Percentiles rank a stretch among this genome's conserved stretches.
phyloP scores from a whole-genome alignment of 2,888 invertebrate species.

The Gandaritis pyraliata region DNA sequence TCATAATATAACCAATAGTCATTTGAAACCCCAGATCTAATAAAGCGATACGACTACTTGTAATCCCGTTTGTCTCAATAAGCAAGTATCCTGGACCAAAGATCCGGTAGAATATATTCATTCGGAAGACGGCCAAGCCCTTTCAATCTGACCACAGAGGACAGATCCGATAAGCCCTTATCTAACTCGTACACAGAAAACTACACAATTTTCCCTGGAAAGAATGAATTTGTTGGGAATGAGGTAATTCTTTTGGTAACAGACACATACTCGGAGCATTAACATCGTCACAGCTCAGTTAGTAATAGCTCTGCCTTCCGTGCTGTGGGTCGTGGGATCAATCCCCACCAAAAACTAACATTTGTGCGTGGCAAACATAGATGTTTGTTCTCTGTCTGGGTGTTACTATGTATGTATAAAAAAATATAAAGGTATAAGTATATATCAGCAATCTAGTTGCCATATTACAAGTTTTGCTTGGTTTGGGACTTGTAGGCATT shows the following conservation, averaged over 20 bases:
- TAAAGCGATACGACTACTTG: slow-evolving; percentile 9
- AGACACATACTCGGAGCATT: no score
- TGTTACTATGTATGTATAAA: no score
- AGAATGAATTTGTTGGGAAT: slow-evolving; percentile 37
- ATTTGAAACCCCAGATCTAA: slow-evolving; percentile 1
- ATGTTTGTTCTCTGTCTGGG: no score
- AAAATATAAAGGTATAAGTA: no score
- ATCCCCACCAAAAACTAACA: no score
- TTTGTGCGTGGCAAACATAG: no score
- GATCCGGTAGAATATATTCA: slow-evolving; percentile 33
- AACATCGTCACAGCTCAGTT: no score
- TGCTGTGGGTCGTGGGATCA: no score
- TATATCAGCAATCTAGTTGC: no score
- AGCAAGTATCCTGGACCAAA: slow-evolving; percentile 13
- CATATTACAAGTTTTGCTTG: no score
- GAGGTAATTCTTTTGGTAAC: slow-evolving; percentile 3
- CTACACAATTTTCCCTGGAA: slow-evolving; percentile 41
- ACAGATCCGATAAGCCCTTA: slow-evolving; percentile 54
- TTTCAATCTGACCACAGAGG: slow-evolving; percentile 50
- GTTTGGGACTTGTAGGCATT: no score
- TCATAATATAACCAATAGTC: slow-evolving; percentile 6
- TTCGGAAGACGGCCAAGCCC: slow-evolving; percentile 43
- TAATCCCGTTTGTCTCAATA: slow-evolving; percentile 20
- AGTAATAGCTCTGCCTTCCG: no score
- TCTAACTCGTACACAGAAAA: slow-evolving; percentile 36